Evolutionary conservation across 2,113 vertebrate species (phyloP).

Genomic region (Saguinus midas): DNA sequence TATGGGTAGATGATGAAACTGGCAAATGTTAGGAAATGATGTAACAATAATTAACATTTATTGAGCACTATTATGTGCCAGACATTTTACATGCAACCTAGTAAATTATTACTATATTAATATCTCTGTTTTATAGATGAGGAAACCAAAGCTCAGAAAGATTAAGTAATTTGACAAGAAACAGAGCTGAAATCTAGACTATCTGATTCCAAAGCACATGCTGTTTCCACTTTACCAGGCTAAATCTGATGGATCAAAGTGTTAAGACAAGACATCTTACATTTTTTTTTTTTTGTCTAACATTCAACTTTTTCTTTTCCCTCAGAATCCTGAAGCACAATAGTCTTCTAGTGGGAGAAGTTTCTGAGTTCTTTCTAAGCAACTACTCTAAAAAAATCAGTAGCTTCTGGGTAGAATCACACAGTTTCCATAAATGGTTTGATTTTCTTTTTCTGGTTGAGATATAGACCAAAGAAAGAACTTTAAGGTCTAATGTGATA

Average conservation of each 20-base stretch:
- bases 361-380: neutral
- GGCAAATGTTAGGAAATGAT: neutral
- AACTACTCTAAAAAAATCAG: neutral
- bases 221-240: neutral
- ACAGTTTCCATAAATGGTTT: neutral
- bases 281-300: neutral
- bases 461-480: neutral
- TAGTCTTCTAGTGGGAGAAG: neutral
- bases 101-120: neutral
- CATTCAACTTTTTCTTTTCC: neutral
- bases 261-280: neutral
- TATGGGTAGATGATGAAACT: neutral
- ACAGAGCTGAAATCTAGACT: neutral
- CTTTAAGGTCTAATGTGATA: neutral
- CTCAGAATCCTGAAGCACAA: neutral
- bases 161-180: neutral
- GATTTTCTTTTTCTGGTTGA: conserved; percentile 14
- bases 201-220: neutral
- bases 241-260: neutral
- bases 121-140: neutral
- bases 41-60: neutral
- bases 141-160: neutral
- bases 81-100: neutral
- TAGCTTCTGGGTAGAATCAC: neutral
- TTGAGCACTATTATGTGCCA: neutral